phyloP scores from a whole-genome alignment of 2,113 vertebrate species.

The Protobothrops flavoviridis region DNA sequence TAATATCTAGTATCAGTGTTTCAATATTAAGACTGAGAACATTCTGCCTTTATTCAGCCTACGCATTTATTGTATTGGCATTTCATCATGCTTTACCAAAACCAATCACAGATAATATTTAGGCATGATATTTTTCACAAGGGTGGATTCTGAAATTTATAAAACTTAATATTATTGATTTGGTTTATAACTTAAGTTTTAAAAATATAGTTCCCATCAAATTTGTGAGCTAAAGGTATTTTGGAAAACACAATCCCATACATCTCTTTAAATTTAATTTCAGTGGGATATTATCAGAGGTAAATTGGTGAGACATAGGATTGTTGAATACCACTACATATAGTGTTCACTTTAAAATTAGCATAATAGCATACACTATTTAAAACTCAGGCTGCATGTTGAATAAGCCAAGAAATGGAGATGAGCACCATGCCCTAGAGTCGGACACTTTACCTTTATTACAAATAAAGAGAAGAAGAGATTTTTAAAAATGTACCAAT shows the following conservation, averaged over 20 bases:
- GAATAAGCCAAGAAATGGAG: not conserved
- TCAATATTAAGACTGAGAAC: not conserved
- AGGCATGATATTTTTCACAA: not conserved
- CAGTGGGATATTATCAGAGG: not conserved
- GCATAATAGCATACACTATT: not conserved
- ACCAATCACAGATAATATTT: not conserved
- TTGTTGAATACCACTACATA: not conserved
- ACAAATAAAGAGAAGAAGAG: no score
- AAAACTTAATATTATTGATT: not conserved
- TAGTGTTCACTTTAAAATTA: not conserved
- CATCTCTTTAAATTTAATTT: not conserved
- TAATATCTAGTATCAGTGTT: not conserved
- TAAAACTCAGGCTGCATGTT: not conserved
- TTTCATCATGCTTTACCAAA: not conserved
- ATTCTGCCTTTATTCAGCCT: not conserved
- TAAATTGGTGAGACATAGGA: not conserved
- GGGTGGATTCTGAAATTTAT: not conserved
- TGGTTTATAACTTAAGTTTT: not conserved
- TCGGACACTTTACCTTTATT: no score
- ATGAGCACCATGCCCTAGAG: no score
- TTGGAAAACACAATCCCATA: not conserved
- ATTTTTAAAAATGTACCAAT: no score
- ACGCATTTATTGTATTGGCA: not conserved
- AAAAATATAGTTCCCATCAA: not conserved
- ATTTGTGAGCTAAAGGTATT: not conserved